phyloP scores from a whole-genome alignment of 2,888 invertebrate genomes.

The Odontothrips loti region DNA sequence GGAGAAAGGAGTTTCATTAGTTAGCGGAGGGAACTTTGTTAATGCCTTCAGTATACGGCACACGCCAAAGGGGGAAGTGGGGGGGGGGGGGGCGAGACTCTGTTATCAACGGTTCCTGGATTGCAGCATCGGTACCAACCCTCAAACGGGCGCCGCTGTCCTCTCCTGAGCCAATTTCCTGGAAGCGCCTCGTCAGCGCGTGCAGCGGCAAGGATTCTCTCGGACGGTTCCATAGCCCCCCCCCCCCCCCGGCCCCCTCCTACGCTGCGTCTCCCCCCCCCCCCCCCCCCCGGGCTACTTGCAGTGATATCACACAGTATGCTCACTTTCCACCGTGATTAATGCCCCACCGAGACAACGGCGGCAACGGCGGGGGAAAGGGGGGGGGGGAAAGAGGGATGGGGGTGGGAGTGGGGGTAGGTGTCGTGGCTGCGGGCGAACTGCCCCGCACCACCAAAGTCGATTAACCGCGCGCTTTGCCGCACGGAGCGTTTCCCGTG shows the following conservation, averaged over 20 bases:
- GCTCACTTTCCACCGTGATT: constrained; percentile 5
- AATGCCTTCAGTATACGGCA: constrained; percentile 7
- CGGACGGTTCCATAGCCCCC: background rate
- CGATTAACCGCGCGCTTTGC: background rate
- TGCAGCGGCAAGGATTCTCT: background rate
- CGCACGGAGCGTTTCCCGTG: background rate
- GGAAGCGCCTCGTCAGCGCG: background rate
- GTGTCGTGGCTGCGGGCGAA: background rate
- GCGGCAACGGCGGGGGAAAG: background rate
- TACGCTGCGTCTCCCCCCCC: background rate
- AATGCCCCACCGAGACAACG: background rate
- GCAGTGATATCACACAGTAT: background rate
- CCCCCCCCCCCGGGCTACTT: background rate
- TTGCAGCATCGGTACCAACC: no score
- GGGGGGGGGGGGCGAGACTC: background rate
- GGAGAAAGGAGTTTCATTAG: constrained; percentile 14
- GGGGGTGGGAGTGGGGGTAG: no score
- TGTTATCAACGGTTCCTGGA: background rate
- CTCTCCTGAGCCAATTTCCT: constrained; percentile 14
- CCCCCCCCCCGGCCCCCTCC: background rate
- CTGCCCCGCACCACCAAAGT: background rate
- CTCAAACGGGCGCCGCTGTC: background rate
- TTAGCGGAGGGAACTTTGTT: constrained; percentile 22
- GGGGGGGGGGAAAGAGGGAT: background rate
- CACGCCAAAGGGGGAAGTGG: background rate